Evolutionary conservation across 2,888 invertebrate species (phyloP).

Genomic region (Eristalis pertinax): DNA sequence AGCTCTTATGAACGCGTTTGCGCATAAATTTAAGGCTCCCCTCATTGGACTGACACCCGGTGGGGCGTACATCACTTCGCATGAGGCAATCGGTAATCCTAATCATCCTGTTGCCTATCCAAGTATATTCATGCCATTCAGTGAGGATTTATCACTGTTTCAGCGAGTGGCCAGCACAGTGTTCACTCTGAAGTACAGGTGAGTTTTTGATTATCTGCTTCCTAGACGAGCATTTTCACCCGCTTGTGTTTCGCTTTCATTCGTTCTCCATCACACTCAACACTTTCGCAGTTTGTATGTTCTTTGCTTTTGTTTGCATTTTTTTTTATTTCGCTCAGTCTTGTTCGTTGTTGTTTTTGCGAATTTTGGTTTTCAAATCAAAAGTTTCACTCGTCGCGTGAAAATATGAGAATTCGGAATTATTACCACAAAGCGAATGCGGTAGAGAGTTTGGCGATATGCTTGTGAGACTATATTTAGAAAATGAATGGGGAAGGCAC

Average conservation of each 20-base stretch:
- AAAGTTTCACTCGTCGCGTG: constrained; percentile 25
- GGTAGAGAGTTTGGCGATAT: background rate
- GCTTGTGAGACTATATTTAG: constrained; percentile 7
- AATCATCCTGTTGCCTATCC: constrained; percentile 83
- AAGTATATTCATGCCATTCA: constrained; percentile 82
- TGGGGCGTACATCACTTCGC: constrained; percentile 82
- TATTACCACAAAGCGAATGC: background rate
- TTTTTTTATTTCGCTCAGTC: background rate
- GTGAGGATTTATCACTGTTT: constrained; percentile 81
- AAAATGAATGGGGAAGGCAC: background rate
- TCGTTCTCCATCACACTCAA: background rate
- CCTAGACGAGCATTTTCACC: constrained; percentile 23
- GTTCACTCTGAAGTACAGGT: constrained; percentile 74
- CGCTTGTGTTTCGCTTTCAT: constrained; percentile 8
- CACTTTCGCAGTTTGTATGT: background rate
- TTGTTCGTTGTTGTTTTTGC: background rate
- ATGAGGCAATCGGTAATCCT: constrained; percentile 83
- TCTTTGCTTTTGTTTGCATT: background rate
- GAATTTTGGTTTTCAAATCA: background rate
- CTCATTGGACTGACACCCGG: constrained; percentile 83
- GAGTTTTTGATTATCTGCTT: constrained; percentile 37
- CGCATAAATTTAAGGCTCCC: constrained; percentile 83
- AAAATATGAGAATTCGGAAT: constrained; percentile 8
- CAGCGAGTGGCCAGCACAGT: constrained; percentile 75
- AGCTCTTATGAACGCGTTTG: constrained; percentile 82